Percentiles rank a stretch among this genome's conserved stretches.
Evolutionary conservation across 2,113 vertebrate species (phyloP).

Genomic region (Thalassarche chlororhynchos): DNA sequence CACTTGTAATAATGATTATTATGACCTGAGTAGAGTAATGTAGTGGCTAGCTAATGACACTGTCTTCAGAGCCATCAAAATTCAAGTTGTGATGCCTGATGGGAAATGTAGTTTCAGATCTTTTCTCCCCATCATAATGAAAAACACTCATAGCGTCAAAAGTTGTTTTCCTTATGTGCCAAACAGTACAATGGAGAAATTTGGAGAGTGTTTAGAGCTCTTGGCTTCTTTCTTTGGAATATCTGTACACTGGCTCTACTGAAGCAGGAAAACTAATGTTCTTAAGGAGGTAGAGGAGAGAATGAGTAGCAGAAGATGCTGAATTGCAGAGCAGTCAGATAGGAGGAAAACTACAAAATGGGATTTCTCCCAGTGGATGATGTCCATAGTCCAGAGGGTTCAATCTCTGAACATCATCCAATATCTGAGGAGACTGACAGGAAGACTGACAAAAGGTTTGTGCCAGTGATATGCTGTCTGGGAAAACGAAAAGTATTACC

Average conservation of each 20-base stretch:
- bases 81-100: not conserved
- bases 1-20: not conserved
- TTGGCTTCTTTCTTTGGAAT: conserved; percentile 13
- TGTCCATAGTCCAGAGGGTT: not conserved
- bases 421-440: not conserved
- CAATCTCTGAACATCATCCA: not conserved
- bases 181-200: conserved; percentile 32
- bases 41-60: not conserved
- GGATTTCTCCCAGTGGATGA: not conserved
- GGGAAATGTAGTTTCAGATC: not conserved
- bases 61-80: not conserved
- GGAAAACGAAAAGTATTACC: not conserved
- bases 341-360: not conserved
- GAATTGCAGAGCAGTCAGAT: not conserved
- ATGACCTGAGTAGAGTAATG: not conserved
- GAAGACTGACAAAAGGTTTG: not conserved
- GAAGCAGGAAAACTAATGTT: not conserved
- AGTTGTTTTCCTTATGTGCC: not conserved
- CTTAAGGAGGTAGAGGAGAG: not conserved
- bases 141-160: not conserved
- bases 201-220: not conserved
- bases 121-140: not conserved
- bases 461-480: not conserved
- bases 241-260: not conserved
- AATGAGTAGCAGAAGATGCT: not conserved